Evolutionary conservation across 1,140 invertebrate genomes (phyloP).

Genomic region (Fopius arisanus): DNA sequence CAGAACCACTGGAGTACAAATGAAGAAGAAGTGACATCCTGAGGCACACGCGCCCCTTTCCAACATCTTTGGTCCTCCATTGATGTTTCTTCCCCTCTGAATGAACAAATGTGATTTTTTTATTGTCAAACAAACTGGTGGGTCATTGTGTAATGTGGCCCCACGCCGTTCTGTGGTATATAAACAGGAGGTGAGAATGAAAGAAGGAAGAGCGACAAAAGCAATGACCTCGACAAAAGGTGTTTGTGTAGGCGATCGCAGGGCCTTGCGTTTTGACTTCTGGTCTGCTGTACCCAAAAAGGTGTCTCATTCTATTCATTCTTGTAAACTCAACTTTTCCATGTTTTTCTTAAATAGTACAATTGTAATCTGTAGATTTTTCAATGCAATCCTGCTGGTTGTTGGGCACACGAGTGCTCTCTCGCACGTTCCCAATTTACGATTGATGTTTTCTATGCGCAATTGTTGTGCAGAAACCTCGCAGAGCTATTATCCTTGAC

Average conservation of each 20-base stretch:
- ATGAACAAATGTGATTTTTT: conserved; percentile 46
- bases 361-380: not conserved
- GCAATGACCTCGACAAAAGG: conserved; percentile 30
- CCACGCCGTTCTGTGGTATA: conserved; percentile 4
- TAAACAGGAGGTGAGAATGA: conserved; percentile 17
- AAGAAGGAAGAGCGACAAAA: conserved; percentile 20
- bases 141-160: conserved; percentile 11
- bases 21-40: too few species aligned
- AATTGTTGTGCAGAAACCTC: not conserved
- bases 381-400: not conserved
- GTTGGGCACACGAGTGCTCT: not conserved
- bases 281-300: not conserved
- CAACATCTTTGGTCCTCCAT: conserved; percentile 7
- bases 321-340: conserved; percentile 2
- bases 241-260: conserved; percentile 16
- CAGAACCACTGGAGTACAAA: too few species aligned
- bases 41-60: not conserved
- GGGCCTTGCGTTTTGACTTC: conserved; percentile 29
- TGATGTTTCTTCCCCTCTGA: not conserved
- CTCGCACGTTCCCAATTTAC: not conserved
- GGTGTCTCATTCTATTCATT: conserved; percentile 21
- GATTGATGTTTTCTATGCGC: not conserved
- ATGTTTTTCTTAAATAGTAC: not conserved
- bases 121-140: conserved; percentile 31
- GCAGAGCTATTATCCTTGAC: not conserved